phyloP scores from a whole-genome alignment of 2,797 vertebrate genomes.

The Okamejei kenojei region DNA sequence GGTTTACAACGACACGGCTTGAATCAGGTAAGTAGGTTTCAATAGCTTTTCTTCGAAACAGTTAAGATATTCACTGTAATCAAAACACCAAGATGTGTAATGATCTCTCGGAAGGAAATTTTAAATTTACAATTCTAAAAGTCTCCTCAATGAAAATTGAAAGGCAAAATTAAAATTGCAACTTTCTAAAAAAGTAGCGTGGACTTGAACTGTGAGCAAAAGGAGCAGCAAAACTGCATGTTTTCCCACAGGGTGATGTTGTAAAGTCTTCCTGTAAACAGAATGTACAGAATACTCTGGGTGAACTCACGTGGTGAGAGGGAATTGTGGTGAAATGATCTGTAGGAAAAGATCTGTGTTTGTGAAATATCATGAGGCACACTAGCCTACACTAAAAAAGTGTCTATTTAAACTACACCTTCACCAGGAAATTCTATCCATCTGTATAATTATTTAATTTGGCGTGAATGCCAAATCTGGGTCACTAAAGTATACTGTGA shows the following conservation, averaged over 20 bases:
- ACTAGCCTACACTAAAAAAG: not conserved
- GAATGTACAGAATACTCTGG: not conserved
- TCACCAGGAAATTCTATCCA: not conserved
- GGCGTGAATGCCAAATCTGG: not conserved
- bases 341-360: not conserved
- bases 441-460: not conserved
- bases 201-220: not conserved
- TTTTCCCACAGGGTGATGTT: not conserved
- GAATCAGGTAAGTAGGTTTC: not conserved
- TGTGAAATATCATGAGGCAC: not conserved
- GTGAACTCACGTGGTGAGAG: not conserved
- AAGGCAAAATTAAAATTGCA: not conserved
- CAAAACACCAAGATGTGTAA: not conserved
- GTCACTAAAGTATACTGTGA: not conserved
- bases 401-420: not conserved
- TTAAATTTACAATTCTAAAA: not conserved
- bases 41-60: not conserved
- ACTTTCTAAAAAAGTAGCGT: not conserved
- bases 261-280: not conserved
- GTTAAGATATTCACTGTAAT: conserved; percentile 4
- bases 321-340: not conserved
- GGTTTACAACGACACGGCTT: not conserved
- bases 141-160: not conserved
- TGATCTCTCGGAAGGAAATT: not conserved
- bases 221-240: not conserved